Evolutionary conservation across 1,140 invertebrate genomes (phyloP), one percentile per base, ranked within the genome.

Genomic region (Zaprionus africanus): DNA sequence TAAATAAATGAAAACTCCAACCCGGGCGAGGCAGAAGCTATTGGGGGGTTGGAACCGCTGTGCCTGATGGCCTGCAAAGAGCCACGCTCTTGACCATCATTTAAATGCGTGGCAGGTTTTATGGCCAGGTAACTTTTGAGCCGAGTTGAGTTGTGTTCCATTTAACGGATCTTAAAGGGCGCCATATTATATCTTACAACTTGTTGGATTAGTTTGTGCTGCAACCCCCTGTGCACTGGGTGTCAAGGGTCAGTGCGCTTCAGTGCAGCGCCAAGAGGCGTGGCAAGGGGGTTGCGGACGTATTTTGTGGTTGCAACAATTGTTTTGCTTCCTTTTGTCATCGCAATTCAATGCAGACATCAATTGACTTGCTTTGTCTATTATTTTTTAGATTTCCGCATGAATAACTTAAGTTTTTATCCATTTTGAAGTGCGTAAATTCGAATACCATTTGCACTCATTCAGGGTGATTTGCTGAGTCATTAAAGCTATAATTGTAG

Each of bases 81-180:
- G 64, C 53, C 60, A 9, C 64, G 1, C 12, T 36, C 24, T 58
- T 51, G 38, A 54, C 68, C 73, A 90, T 90, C 85, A 84, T 90
- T 84, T 84, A 90, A 90, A 90, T 90, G 70, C 78, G 72, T 57
- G 69, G 75, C 84, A 76, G 71, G 84, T 87, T 88, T 83, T 81
- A 88, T 83, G 77, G 54, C 51, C 78, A 75, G 77, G 65, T 71
- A 88, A 83, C 73, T 78, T 86, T 87, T 82, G 58, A 78, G 71
- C 70, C 61, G n/a, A 59, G 71, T 78, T 64, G 15, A 59, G 31
- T 34, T 34, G 31, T 15, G 15, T 46, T 56, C n/a, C 46, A 59
- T 43, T 49, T 63, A 34, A 51, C 38, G 51, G 19, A 41, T 31
- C 59, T 58, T 63, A 62, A 62, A 74, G 58, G 41, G 41, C 62